phyloP scores from a whole-genome alignment of 2,888 invertebrate genomes.

The Bruchidius siliquastri region DNA sequence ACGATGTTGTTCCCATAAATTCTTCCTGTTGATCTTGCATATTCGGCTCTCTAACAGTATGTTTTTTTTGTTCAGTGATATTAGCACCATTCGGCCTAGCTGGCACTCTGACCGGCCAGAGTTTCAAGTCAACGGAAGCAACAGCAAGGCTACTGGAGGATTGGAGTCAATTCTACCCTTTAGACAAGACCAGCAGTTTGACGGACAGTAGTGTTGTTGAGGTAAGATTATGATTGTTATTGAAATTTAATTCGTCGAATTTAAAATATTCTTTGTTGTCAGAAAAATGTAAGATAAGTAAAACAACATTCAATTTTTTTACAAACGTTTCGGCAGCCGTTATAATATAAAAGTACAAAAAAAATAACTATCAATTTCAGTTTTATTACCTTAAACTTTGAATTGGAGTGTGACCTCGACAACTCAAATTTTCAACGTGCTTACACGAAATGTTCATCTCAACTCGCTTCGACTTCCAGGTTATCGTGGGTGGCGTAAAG shows the following conservation, averaged over 20 bases:
- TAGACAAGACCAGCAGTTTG: slow-evolving; percentile 58
- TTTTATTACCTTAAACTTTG: too few species aligned
- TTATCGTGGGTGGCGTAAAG: slow-evolving; percentile 71
- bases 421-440: not conserved
- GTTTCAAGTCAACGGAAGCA: slow-evolving; percentile 64
- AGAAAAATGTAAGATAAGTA: too few species aligned
- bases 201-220: slow-evolving; percentile 53
- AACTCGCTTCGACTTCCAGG: not conserved
- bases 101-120: slow-evolving; percentile 84
- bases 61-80: slow-evolving; percentile 61
- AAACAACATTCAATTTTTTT: too few species aligned
- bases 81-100: slow-evolving; percentile 93
- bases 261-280: too few species aligned
- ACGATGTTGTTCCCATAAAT: too few species aligned
- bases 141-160: slow-evolving; percentile 81
- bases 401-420: too few species aligned
- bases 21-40: too few species aligned
- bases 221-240: slow-evolving; percentile 41
- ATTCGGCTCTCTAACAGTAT: not conserved
- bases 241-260: too few species aligned
- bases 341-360: too few species aligned
- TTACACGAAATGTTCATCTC: not conserved
- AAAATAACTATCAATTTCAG: too few species aligned
- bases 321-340: too few species aligned
- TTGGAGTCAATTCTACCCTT: slow-evolving; percentile 93